phyloP scores from a whole-genome alignment of 2,113 vertebrate genomes.

The Microtus montanus region DNA sequence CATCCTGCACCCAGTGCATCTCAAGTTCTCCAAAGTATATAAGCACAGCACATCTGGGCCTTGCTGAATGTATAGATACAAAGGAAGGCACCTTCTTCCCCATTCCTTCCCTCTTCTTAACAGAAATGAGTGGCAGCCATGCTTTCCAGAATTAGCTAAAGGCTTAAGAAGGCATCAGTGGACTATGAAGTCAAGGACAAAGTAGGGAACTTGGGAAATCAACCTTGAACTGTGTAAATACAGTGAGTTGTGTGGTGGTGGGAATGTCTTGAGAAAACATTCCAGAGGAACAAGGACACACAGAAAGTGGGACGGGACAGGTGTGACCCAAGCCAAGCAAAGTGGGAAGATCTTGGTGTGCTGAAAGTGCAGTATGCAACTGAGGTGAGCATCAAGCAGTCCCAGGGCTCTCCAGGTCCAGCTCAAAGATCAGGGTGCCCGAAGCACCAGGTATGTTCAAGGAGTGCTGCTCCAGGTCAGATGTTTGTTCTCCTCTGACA shows the following conservation, averaged over 20 bases:
- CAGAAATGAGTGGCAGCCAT: background rate
- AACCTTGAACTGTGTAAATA: background rate
- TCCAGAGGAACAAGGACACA: background rate
- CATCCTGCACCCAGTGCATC: background rate
- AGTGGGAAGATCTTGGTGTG: too few relatives aligned
- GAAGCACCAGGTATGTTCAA: rapidly evolving
- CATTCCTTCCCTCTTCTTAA: background rate
- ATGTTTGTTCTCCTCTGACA: background rate
- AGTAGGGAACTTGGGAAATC: background rate
- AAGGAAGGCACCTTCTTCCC: background rate
- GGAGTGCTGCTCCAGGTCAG: too few relatives aligned
- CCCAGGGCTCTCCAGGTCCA: background rate
- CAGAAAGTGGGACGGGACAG: background rate
- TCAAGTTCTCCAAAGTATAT: rapidly evolving
- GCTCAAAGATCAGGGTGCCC: background rate
- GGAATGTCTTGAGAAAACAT: background rate
- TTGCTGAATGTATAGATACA: background rate
- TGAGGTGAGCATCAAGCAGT: background rate
- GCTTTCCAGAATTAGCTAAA: background rate
- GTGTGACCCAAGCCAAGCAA: background rate
- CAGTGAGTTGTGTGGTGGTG: background rate
- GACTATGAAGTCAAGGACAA: background rate
- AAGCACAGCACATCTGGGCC: background rate
- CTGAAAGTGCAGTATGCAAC: rapidly evolving
- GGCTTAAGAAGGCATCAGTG: background rate